Conservation (phyloP, 2,797 vertebrate genomes). For the Myioborus melanocephalus region DNA sequence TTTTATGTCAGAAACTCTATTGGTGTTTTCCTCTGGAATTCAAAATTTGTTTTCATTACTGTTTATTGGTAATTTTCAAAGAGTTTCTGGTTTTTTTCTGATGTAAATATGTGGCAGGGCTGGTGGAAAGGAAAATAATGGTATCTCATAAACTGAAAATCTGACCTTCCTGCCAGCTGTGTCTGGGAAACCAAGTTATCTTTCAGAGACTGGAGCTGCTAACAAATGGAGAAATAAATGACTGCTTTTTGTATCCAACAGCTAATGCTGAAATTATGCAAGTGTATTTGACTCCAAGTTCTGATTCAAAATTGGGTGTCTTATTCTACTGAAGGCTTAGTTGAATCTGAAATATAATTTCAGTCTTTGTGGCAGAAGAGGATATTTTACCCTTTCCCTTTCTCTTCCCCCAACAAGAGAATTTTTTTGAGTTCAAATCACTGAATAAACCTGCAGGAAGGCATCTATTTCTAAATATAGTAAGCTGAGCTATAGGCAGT, state of each 20-base stretch:
- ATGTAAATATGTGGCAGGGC: fast-evolving
- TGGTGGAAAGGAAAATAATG: not conserved
- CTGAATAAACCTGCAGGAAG: not conserved
- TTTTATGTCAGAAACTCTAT: not conserved
- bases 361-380: not conserved
- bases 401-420: not conserved
- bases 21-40: not conserved
- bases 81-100: not conserved
- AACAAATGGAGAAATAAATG: not conserved
- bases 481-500: not conserved
- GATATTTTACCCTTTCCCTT: not conserved
- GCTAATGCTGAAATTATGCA: not conserved
- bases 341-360: not conserved
- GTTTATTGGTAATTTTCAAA: not conserved
- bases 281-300: not conserved
- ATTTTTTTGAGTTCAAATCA: not conserved
- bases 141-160: not conserved
- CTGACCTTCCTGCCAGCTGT: not conserved
- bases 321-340: not conserved
- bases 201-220: not conserved
- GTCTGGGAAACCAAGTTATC: not conserved
- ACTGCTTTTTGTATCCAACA: not conserved
- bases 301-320: not conserved
- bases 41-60: not conserved
- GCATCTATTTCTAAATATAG: not conserved